A percentile compares a stretch with the other conserved stretches of the same genome.
phyloP scores from a whole-genome alignment of 2,888 invertebrate species.

The Drosophila setosimentum region DNA sequence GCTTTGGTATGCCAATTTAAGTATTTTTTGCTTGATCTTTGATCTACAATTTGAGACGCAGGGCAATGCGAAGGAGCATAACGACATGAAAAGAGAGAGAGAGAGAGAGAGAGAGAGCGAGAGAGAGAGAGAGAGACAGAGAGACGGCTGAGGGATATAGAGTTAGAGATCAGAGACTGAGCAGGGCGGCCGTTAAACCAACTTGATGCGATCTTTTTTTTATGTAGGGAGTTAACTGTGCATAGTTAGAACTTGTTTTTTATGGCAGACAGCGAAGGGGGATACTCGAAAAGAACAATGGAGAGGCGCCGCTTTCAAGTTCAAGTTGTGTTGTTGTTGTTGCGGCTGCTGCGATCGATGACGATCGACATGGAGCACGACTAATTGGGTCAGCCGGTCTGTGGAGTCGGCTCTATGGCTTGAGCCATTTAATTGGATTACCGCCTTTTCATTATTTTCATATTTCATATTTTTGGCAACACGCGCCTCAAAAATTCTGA shows the following conservation, averaged over 20 bases:
- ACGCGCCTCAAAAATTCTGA: conserved; percentile 48
- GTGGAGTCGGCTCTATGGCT: conserved; percentile 33
- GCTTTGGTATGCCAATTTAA: conserved; percentile 76
- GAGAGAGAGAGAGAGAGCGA: conserved; percentile 2
- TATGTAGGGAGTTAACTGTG: conserved; percentile 68
- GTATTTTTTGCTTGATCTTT: conserved; percentile 75
- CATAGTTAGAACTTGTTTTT: conserved; percentile 76
- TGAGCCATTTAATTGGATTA: conserved; percentile 82
- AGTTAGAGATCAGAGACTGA: conserved; percentile 45
- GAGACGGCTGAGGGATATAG: neutral
- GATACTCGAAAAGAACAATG: conserved; percentile 61
- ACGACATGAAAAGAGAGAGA: conserved; percentile 9
- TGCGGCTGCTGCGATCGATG: conserved; percentile 36
- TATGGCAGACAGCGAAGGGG: conserved; percentile 6
- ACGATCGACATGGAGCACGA: conserved; percentile 58
- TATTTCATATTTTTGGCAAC: conserved; percentile 57
- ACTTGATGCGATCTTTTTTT: conserved; percentile 73
- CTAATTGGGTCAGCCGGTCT: conserved; percentile 82
- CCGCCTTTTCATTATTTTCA: conserved; percentile 80
- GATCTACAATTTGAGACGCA: conserved; percentile 81
- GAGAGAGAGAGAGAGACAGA: conserved; percentile 2
- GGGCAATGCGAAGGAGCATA: conserved; percentile 53
- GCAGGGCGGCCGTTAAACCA: conserved; percentile 78
- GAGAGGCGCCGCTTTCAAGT: conserved; percentile 81
- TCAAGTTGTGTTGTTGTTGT: conserved; percentile 41